Conservation (phyloP, 2,888 invertebrate species). For the Coenonympha arcania region DNA sequence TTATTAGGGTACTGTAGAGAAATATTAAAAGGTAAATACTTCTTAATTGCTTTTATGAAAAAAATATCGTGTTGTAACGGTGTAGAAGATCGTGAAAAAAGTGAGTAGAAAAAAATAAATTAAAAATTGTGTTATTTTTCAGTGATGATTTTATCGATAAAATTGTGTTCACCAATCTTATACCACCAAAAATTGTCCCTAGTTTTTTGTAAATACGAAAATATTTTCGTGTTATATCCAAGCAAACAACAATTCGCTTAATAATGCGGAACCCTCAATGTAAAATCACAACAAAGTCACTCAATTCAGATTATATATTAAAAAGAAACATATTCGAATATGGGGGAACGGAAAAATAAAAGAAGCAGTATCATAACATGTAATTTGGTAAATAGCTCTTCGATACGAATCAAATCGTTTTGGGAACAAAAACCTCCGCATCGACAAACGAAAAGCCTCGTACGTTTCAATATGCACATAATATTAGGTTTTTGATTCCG, state of each 20-base stretch:
- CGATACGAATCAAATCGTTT: constrained; percentile 67
- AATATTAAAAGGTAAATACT: background rate
- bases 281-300: constrained; percentile 13
- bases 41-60: background rate
- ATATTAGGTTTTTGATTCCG: constrained; percentile 22
- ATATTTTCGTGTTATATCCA: background rate
- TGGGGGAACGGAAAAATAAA: constrained; percentile 65
- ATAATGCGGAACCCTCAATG: constrained; percentile 23
- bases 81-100: no score
- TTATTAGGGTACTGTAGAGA: constrained; percentile 49
- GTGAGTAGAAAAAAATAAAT: no score
- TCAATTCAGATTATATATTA: constrained; percentile 38
- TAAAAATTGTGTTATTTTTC: no score
- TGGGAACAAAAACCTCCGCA: constrained; percentile 48
- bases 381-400: constrained; percentile 70
- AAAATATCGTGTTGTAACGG: background rate
- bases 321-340: constrained; percentile 64
- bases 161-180: no score
- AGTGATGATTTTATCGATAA: no score
- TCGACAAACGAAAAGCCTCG: constrained; percentile 22
- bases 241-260: background rate
- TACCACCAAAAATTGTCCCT: no score
- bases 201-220: no score
- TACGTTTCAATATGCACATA: constrained; percentile 20
- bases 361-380: constrained; percentile 60